Evolutionary conservation across 2,888 invertebrate genomes (phyloP), one percentile per base, ranked within the genome.

Genomic region (Hirtodrosophila alboralis): DNA sequence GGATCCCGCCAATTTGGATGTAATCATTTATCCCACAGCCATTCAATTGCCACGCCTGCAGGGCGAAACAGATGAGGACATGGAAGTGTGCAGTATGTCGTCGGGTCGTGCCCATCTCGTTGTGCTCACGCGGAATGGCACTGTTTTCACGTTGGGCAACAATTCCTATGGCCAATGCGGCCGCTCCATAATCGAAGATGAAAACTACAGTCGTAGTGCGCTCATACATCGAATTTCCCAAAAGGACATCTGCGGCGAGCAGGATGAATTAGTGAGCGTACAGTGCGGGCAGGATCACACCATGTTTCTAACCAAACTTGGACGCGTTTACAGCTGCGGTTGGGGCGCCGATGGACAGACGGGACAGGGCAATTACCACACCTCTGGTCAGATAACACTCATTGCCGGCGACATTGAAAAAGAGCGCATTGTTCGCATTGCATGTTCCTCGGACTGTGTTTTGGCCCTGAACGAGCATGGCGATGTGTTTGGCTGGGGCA

Each of bases 271-370:
- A 6, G 93, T 86, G 0, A 65, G 74, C 16, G 88, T 90, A 0
- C 79, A 94, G 72, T 97, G 97, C 90, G 98, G 98, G 0, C 97
- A 97, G 90, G 98, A 98, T 92, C 97, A 98, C 51, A 90, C 89
- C 3, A 73, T 91, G 72, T 94, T 97, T 75, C 86, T 98, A 65
- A 96, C 96, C 4, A 93, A 94, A 83, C 91, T 92, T 14, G 98
- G 98, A 0, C 92, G 93, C 76, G 95, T 98, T 3, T 97, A 93
- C 87, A 93, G 95, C 0, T 98, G 97, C 90, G 98, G 99, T 0
- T 96, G 97, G 95, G 96, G 98, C 23, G 95, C 97, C 0, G 98
- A 98, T 90, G 99, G 99, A 0, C 98, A 98, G 91, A 97, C 97
- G 0, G 98, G 96, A 0, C 91, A 95, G 7, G 96, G 95, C 0